Evolutionary conservation across 2,113 vertebrate genomes (phyloP).

Genomic region (Neolamprologus brichardi): DNA sequence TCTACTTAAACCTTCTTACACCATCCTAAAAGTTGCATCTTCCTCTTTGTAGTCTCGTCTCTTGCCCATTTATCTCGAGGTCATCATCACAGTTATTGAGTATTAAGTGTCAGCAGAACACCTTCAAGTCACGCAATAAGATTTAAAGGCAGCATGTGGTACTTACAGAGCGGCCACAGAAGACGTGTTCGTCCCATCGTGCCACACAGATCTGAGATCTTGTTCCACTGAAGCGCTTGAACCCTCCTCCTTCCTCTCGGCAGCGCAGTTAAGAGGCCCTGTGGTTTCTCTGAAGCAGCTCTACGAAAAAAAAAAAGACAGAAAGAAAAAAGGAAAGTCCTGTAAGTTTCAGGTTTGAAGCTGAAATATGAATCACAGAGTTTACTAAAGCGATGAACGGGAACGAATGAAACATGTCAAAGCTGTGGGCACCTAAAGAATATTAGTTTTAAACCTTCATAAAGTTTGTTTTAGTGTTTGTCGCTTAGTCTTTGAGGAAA

Average conservation of each 20-base stretch:
- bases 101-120: background rate
- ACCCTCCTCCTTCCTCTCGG: background rate
- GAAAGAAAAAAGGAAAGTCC: background rate
- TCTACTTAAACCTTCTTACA: accelerated
- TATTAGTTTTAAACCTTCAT: background rate
- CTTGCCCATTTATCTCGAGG: background rate
- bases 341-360: background rate
- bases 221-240: background rate
- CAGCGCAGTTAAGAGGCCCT: accelerated
- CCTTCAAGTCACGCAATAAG: background rate
- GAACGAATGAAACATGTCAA: background rate
- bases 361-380: background rate
- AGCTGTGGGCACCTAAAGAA: accelerated
- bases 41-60: background rate
- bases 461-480: background rate
- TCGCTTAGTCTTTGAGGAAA: background rate
- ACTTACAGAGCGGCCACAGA: background rate
- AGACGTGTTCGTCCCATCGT: background rate
- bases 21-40: background rate
- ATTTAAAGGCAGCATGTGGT: background rate
- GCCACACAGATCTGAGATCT: background rate
- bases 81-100: background rate
- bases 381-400: accelerated
- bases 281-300: background rate
- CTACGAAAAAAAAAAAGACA: background rate